Evolutionary conservation across 2,797 vertebrate genomes (phyloP), one percentile per base, ranked within the genome.

Genomic region (Potorous gilbertii): DNA sequence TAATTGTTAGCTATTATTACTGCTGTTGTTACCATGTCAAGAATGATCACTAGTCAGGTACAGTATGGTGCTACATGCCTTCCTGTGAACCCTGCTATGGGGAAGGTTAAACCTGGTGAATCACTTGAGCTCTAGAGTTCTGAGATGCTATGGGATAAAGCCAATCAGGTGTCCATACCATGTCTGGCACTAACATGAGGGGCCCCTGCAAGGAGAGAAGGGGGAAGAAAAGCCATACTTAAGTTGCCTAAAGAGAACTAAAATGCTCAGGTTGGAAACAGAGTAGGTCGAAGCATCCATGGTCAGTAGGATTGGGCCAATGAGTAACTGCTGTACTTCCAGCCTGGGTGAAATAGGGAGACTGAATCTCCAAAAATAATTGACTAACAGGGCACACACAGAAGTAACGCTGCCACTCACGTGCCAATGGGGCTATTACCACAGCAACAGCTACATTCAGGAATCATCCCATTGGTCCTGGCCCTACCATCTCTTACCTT

Each of bases 401-500:
- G 40, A 81, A 8, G 21, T 50, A 40, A 50, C 9, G 11, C 10
- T 46, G 74, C 40, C 74, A 28, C 74, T 21, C 74, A 87, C 50
- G 24, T 46, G 18, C 3, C 74, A 81, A 81, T 11, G 9, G 66
- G 10, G 40, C 24, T 87, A 10, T 87, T 87, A 46, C 21, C 21
- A 27, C 40, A 50, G 74, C 9, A 81, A 81, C n/a, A 81, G 66
- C 18, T 24, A 46, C 74, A 81, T 46, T 81, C 40, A 50, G 74
- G 40, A 46, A 87, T 87, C 40, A 87, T 50, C 74, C 4, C 40
- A 24, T 87, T 50, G 13, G 74, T 87, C 21, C 40, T 11, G 13
- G 74, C 3, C 74, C 34, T 4, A 4, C 62, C 14, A 66, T n/a
- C 40, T 81, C 66, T 81, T 98, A 99, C 99, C 99, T 99, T 97